Evolutionary conservation across 2,113 vertebrate species (phyloP), one percentile per base, ranked within the genome.

Genomic region (Hymenochirus boettgeri): DNA sequence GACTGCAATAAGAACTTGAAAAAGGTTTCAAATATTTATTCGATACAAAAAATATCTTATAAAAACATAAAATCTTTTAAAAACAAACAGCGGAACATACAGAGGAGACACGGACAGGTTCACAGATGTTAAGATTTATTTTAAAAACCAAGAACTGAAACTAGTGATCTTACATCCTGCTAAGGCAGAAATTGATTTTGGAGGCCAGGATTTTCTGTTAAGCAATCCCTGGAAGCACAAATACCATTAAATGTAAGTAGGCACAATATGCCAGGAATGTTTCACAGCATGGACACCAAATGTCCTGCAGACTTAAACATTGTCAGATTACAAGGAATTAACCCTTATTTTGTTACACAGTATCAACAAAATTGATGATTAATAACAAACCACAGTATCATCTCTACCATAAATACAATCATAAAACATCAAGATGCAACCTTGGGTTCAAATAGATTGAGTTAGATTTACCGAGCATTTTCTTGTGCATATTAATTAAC

Each of bases 121-220:
- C 46, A 60, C 18, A 42, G 65, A 56, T 60, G 31, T 60, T 33
- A 69, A 69, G 46, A 45, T 57, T 60, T 33, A 52, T 47, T 31
- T 37, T 60, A 25, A 15, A 69, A 60, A 29, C n/a, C 29, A 42
- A 57, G 39, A 52, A 53, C 33, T 60, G 25, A 69, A 69, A 69
- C 56, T 47, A 58, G 47, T 69, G 65, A 69, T 69, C 47, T 26
- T 60, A 53, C 33, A 53, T 52, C 65, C 56, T 53, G 65, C 65
- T 69, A 69, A 69, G 57, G 23, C 52, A 29, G 12, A 46, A 45
- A 60, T 53, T 69, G 65, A 69, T 60, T 69, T 58, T 52, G 65
- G 57, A 45, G 65, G 37, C n/a, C 48, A 60, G 24, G 46, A 60
- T 69, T 60, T 60, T 45, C 2, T 37, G 47, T 29, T 24, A 60